Percentiles rank a stretch among this genome's conserved stretches.
These are phyloP conservation scores for Acleris sparsana DNA, from an alignment of 2,888 invertebrate species.

Conservation along the genomic window DNA sequence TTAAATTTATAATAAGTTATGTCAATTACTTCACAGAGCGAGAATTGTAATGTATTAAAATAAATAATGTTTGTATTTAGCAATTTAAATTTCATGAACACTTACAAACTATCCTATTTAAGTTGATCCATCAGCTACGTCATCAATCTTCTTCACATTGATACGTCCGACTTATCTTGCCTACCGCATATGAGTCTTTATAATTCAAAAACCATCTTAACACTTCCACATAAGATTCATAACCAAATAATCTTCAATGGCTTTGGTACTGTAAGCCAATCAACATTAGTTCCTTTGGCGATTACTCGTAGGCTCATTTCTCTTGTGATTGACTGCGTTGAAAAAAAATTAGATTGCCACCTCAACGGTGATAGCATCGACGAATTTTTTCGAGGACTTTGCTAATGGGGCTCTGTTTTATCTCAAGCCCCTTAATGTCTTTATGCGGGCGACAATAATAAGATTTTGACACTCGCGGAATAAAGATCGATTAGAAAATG, in stretches of 20 bases:
- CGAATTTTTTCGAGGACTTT: constrained; percentile 65
- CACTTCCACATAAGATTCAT: constrained; percentile 40
- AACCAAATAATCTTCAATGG: constrained; percentile 38
- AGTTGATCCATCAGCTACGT: constrained; percentile 39
- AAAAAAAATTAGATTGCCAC: constrained; percentile 80
- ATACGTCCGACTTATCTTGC: constrained; percentile 57
- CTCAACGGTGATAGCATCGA: constrained; percentile 75
- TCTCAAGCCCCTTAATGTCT: constrained; percentile 77
- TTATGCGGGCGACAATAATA: constrained; percentile 81
- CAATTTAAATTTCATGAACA: not conserved
- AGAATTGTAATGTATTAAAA: too few relatives aligned
- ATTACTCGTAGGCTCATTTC: constrained; percentile 76
- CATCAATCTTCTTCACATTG: constrained; percentile 72
- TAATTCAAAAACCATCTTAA: constrained; percentile 45
- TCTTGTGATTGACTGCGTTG: constrained; percentile 75
- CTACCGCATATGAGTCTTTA: constrained; percentile 42
- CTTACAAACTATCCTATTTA: constrained; percentile 2
- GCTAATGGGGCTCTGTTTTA: constrained; percentile 82
- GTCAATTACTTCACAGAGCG: too few relatives aligned
- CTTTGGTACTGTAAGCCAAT: constrained; percentile 65
- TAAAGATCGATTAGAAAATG: constrained; percentile 51
- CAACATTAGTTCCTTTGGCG: constrained; percentile 76
- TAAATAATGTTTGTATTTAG: not conserved
- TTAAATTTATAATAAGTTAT: too few relatives aligned
- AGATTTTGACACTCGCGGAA: constrained; percentile 80